Conservation (phyloP, 2,888 invertebrate species). For the Heliconius sara region DNA sequence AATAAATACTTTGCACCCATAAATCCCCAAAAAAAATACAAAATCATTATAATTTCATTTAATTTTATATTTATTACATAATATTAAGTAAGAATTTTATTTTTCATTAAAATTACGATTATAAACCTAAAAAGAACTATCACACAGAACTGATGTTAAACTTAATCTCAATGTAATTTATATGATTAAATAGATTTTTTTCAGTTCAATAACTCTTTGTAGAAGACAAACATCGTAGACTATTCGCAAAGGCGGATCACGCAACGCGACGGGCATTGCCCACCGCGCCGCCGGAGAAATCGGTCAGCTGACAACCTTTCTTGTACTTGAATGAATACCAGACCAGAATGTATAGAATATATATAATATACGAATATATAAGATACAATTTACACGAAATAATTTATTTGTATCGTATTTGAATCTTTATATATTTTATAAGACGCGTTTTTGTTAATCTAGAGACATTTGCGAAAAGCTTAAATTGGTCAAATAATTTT, state of each 20-base stretch:
- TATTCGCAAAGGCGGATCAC: conserved; percentile 34
- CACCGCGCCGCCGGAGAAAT: conserved; percentile 46
- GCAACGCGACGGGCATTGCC: conserved; percentile 46
- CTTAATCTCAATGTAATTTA: background rate
- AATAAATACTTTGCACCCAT: background rate
- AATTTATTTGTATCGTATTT: too few relatives aligned
- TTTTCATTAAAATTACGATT: background rate
- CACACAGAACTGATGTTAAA: background rate
- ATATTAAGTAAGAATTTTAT: background rate
- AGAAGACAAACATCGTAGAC: conserved; percentile 7
- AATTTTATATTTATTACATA: too few relatives aligned
- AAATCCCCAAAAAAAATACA: background rate
- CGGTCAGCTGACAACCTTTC: conserved; percentile 49
- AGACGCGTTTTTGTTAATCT: too few relatives aligned
- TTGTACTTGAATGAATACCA: conserved; percentile 34
- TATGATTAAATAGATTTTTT: conserved; percentile 9
- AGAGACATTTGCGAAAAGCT: too few relatives aligned
- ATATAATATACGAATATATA: background rate
- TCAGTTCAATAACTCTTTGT: conserved; percentile 34
- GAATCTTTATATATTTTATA: too few relatives aligned
- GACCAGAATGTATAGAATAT: background rate
- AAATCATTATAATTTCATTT: too few relatives aligned
- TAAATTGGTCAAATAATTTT: too few relatives aligned
- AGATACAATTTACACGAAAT: background rate
- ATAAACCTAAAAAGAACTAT: background rate